Percentiles rank a stretch among this genome's conserved stretches.
Evolutionary conservation across 1,140 invertebrate genomes (phyloP).

Genomic region (Saccostrea glomerata): DNA sequence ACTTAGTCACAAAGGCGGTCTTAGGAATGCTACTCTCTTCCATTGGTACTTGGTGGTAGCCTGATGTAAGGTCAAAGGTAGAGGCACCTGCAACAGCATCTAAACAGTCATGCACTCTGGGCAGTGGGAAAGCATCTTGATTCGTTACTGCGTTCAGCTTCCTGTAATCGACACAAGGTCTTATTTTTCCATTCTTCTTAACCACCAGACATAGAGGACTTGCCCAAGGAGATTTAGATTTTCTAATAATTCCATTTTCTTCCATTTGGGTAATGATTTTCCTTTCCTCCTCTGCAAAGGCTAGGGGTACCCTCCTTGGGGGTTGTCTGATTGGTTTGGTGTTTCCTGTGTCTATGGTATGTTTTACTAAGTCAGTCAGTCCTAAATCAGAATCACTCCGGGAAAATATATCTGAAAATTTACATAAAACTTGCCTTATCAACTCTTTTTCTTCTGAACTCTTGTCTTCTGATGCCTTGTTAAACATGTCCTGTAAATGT

Average conservation of each 20-base stretch:
- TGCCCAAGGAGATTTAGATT: slow-evolving; percentile 56
- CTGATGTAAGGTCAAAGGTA: slow-evolving; percentile 79
- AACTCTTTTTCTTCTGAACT: not conserved
- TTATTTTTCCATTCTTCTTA: slow-evolving; percentile 80
- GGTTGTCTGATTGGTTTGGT: slow-evolving; percentile 56
- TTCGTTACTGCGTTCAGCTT: slow-evolving; percentile 78
- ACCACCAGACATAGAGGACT: slow-evolving; percentile 72
- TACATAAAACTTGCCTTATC: slow-evolving; percentile 37
- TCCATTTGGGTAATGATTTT: slow-evolving; percentile 54
- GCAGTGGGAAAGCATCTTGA: slow-evolving; percentile 80
- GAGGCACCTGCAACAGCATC: slow-evolving; percentile 71
- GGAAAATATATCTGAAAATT: slow-evolving; percentile 44
- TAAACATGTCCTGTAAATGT: slow-evolving; percentile 43
- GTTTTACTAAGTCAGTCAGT: slow-evolving; percentile 42
- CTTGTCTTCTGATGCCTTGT: not conserved
- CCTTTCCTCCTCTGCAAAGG: slow-evolving; percentile 49
- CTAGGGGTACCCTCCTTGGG: slow-evolving; percentile 55
- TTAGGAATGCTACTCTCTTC: slow-evolving; percentile 52
- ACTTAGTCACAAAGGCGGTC: slow-evolving; percentile 55
- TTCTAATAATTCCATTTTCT: slow-evolving; percentile 51
- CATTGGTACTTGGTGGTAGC: slow-evolving; percentile 80
- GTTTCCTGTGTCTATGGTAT: slow-evolving; percentile 56
- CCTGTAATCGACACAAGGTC: slow-evolving; percentile 80
- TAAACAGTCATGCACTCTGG: slow-evolving; percentile 79
- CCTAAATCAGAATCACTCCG: slow-evolving; percentile 53